These are phyloP conservation scores for Aeoliscus strigatus DNA, from an alignment of 2,797 vertebrate species.

Conservation along the genomic window DNA sequence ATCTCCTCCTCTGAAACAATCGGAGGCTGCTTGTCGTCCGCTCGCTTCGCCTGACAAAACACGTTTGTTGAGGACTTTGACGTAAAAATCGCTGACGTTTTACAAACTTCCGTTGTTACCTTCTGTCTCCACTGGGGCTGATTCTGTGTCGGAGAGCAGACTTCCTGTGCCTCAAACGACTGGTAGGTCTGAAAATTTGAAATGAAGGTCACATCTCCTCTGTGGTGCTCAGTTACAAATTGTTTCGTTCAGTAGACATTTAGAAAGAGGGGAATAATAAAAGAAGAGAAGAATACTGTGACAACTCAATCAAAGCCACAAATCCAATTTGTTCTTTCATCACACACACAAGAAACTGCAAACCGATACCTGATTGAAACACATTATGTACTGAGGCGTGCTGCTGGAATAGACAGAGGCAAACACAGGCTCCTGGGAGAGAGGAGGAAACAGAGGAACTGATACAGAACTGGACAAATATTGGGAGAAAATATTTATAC, in stretches of 20 bases:
- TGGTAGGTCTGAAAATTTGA: constrained; percentile 67
- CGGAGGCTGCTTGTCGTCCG: constrained; percentile 25
- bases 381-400: constrained; percentile 74
- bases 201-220: neutral
- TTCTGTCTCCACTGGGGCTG: constrained; percentile 61
- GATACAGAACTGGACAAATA: too few relatives aligned
- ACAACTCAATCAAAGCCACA: too few relatives aligned
- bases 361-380: constrained; percentile 77
- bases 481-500: too few relatives aligned
- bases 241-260: too few relatives aligned
- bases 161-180: constrained; percentile 76
- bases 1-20: constrained; percentile 25
- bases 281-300: too few relatives aligned
- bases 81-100: too few relatives aligned
- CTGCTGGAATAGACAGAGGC: constrained; percentile 74
- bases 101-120: constrained; percentile 60
- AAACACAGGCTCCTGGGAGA: constrained; percentile 77
- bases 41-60: constrained; percentile 19
- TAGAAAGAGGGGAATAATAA: too few relatives aligned
- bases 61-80: neutral
- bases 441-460: constrained; percentile 24
- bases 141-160: constrained; percentile 47
- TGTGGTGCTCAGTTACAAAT: too few relatives aligned
- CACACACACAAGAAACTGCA: constrained; percentile 3
- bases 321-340: too few relatives aligned